Base-by-base conservation (phyloP, 2,797 vertebrate species). In the Trachurus trachurus region DNA sequence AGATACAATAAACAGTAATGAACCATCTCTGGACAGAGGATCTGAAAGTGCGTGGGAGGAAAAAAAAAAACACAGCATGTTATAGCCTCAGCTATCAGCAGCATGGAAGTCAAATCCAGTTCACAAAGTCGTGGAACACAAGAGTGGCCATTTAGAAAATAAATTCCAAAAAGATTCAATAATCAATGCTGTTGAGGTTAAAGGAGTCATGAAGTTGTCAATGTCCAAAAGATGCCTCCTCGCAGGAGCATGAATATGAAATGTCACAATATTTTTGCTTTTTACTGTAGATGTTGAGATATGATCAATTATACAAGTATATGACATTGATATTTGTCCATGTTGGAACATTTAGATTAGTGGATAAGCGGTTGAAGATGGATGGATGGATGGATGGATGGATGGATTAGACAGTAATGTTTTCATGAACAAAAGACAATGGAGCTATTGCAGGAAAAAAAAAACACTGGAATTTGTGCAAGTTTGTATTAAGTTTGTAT, bases 1-100 rank as follows among this genome's bases (percentile, higher is more conserved):
- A 34, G 47, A 49, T 52, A 39, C 47, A 65, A 34, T 39, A 50
- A 64, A 60, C 42, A 31, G 42, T 57, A 66, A 44, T 66, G 47
- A 56, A 50, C n/a, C 21, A 1, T 66, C 57, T 58, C 26, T 17
- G 1, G 13, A 34, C 31, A 56, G 21, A 22, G 29, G 5, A 63
- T 49, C 22, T 49, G n/a, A 49, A 5, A 49, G n/a, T 53, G 11
- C 40, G 47, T 59, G 47, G 53, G 26, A 42, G 26, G 11, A 49
- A 5, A 6, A 49, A 5, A 6, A 49, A 67, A 62, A 37, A 8
- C 50, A 6, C 52, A 64, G 10, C 17, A 4, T 44, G n/a, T 15
- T n/a, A n/a, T n/a, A n/a, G n/a, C n/a, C n/a, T 60, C 11, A 66
- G 39, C 7, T 58, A 64, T 59, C 19, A 53, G 5, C 37, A 63